Base-by-base conservation (phyloP, 2,888 invertebrate species). In the Melangyna quadrimaculata region DNA sequence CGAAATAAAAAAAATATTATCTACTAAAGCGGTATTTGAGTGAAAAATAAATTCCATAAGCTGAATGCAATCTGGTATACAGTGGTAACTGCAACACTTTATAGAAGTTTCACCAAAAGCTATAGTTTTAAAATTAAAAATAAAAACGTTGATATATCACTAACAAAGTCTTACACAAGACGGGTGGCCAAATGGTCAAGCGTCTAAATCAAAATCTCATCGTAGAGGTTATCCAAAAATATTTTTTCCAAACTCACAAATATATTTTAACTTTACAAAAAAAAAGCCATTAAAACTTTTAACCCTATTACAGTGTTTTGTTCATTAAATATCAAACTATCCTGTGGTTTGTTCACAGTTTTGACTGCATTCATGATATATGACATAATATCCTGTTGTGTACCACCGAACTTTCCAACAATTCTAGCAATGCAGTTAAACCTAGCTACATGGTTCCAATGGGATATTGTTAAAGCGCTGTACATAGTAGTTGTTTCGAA, bases 231-330 rank as follows among this genome's bases (percentile, higher is more conserved):
- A n/a, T n/a, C n/a, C n/a, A n/a, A n/a, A n/a, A n/a, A n/a, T n/a
- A n/a, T 14, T 12, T 37, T 37, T 37, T 14, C 5, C 4, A 12
- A 37, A 37, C 10, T 14, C 37, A 37, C 2, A 43, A 43, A 10
- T 45, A 45, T 45, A 19, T 45, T 45, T 19, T 10, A 19, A 14
- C 10, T 19, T 45, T 14, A 37, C 14, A 14, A 5, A 45, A 45
- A 32, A 67, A 71, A 71, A 59, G 12, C 48, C 51, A 73, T 73
- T 73, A 73, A 73, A 73, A 73, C 37, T 73, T 73, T 61, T 17
- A 37, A 51, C 35, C 14, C 40, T 48, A n/a, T 59, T 27, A 22
- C 12, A 27, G 69, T 61, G 29, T 73, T 51, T 73, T 73, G 61
- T 73, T 53, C 72, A 61, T 51, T 73, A 67, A 51, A 51, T 67